Evolutionary conservation across 2,113 vertebrate genomes (phyloP), one percentile per base, ranked within the genome.

Genomic region (Alouatta palliata): DNA sequence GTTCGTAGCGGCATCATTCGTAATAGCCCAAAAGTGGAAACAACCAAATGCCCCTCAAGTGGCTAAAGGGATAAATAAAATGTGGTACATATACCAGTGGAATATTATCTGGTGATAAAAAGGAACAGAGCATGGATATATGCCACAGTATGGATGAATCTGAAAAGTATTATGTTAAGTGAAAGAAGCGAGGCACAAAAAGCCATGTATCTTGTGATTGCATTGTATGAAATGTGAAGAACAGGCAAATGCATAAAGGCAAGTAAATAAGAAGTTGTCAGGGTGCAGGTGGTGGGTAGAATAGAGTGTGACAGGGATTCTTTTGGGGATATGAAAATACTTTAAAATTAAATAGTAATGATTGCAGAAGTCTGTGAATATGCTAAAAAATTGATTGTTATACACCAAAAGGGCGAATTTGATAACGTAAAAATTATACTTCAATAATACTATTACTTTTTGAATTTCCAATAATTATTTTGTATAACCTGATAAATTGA

Each of bases 271-370:
- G 43, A 35, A 35, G 10, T 37, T 32, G 25, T 49, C 17, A 35
- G 43, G 30, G 4, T 6, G 10, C 9, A 0, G 32, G 45, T 25
- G 3, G 3, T 21, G 6, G 25, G 20, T n/a, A n/a, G 64, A 43
- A 52, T 43, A 5, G 14, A n/a, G 3, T 35, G 8, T 35, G 3
- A 13, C 0, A 23, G 58, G 5, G 10, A 23, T 71, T 37, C 17
- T 73, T 70, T 32, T 5, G 6, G 12, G 20, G 27, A 21, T 16
- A 35, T 17, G 23, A 37, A 45, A 58, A 77, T 56, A 66, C 19
- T 40, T 73, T 79, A 27, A 86, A 79, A 27, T 86, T 68, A 56
- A n/a, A 47, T 45, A 80, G 19, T 49, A n/a, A 47, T 11, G 25
- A 1, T 16, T 66, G 27, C 9, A 30, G 23, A 37, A 32, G 1